Evolutionary conservation across 2,888 invertebrate species (phyloP).

Genomic region (Dastarcus helophoroides): DNA sequence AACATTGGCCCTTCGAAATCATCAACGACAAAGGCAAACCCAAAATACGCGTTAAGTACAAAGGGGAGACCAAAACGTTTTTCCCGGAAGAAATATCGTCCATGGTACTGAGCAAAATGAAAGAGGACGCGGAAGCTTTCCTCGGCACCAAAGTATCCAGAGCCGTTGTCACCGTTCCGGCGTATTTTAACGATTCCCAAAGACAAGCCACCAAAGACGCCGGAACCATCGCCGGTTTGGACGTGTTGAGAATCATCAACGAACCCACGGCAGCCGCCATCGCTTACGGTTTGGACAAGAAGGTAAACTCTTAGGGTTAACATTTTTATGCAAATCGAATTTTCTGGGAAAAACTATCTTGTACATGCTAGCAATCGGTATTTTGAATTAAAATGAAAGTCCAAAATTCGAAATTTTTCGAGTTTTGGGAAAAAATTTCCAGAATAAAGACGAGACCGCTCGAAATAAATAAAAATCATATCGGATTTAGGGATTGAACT

Average conservation of each 20-base stretch:
- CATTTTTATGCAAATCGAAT: no score
- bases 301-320: no score
- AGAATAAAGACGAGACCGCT: no score
- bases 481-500: no score
- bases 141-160: constrained; percentile 35
- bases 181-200: constrained; percentile 56
- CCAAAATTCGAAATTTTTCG: no score
- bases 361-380: no score
- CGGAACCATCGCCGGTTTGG: constrained; percentile 49
- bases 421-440: no score
- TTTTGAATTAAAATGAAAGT: no score
- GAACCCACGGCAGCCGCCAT: constrained; percentile 57
- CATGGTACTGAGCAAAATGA: constrained; percentile 52
- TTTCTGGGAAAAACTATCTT: no score
- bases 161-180: constrained; percentile 48
- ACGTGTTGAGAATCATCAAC: constrained; percentile 52
- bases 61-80: constrained; percentile 36
- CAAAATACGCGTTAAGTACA: constrained; percentile 36
- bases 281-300: constrained; percentile 47
- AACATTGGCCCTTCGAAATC: constrained; percentile 52
- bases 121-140: constrained; percentile 40
- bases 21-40: constrained; percentile 39
- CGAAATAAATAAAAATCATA: no score
- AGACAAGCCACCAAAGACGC: constrained; percentile 59
- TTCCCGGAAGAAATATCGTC: constrained; percentile 43